Evolutionary conservation across 2,113 vertebrate genomes (phyloP).

Genomic region (Hipposideros armiger): DNA sequence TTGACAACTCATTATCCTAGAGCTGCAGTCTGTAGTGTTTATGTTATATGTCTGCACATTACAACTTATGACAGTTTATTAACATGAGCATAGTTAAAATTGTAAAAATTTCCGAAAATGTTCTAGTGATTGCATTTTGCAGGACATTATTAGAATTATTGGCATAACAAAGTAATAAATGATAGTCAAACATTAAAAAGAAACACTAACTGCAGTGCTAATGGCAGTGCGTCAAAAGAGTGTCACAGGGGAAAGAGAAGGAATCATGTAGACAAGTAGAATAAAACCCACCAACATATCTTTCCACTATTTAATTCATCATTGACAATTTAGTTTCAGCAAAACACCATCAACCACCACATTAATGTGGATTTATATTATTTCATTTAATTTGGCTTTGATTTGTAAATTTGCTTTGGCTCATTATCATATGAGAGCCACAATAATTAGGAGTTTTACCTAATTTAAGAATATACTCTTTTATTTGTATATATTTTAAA

Average conservation of each 20-base stretch:
- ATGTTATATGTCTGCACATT: too few species aligned
- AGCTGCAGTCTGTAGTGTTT: not conserved
- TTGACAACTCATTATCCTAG: not conserved
- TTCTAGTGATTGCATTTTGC: not conserved
- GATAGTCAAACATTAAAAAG: not conserved
- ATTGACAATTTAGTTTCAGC: not conserved
- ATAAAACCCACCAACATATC: not conserved
- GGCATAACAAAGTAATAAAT: slow-evolving; percentile 35
- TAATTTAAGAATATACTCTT: not conserved
- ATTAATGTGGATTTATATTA: not conserved
- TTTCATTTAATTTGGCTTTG: slow-evolving; percentile 14
- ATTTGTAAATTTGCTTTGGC: not conserved
- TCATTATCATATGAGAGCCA: not conserved
- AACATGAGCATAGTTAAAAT: not conserved
- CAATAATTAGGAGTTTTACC: not conserved
- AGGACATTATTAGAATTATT: not conserved
- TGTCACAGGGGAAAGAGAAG: not conserved
- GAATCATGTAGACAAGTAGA: not conserved
- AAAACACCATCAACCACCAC: not conserved
- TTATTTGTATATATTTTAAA: not conserved
- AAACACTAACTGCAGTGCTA: not conserved
- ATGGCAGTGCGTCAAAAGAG: not conserved
- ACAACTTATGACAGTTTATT: not conserved
- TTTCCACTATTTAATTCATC: not conserved
- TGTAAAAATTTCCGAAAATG: not conserved